Base-by-base conservation (phyloP, 2,888 invertebrate species). In the Ichneumoninae sp. region DNA sequence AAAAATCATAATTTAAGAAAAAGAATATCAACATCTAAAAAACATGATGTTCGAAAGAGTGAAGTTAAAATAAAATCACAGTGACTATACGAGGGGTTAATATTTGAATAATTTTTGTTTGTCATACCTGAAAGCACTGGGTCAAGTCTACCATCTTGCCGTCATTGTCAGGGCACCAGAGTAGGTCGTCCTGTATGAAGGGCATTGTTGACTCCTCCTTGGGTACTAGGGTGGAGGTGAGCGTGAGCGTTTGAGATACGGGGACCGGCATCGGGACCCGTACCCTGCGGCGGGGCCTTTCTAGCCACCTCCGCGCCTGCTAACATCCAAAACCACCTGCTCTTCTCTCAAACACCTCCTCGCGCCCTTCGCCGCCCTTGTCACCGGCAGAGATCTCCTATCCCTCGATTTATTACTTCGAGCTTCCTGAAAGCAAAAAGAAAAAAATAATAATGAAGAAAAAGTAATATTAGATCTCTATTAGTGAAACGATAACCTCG, bases 161-260 rank as follows among this genome's bases (percentile, higher is more conserved):
- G 95, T 98, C 98, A 95, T 98, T 98, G 95, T 98, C 98, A 93
- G 98, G 97, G 95, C 98, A 97, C 98, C 98, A 98, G 94, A 97
- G 95, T 92, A 98, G 96, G 94, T 98, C 98, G 96, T 98, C 98
- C 95, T 98, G 98, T 95, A 98, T 98, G 96, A 98, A 98, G 95
- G 98, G 98, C 98, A 98, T 98, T 95, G 97, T 93, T 90, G 93
- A 93, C 92, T 93, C 93, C 93, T 93, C 93, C 92, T 93, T 93
- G 91, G 93, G 93, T 88, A 93, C 91, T 88, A 93, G 92, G 88
- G 92, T 93, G 91, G 93, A 93, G 91, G 93, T 93, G 85, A 93
- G 91, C 89, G 93, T 92, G 81, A 92, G 93, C 87, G 93, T 92
- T 87, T 93, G 93, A 86, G 93, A 93, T 93, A 93, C 92, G 90